A percentile compares a stretch with the other conserved stretches of the same genome.
These are phyloP conservation scores for Parauchenoglanis punctatus DNA, from an alignment of 2,797 vertebrate genomes.

Conservation along the genomic window DNA sequence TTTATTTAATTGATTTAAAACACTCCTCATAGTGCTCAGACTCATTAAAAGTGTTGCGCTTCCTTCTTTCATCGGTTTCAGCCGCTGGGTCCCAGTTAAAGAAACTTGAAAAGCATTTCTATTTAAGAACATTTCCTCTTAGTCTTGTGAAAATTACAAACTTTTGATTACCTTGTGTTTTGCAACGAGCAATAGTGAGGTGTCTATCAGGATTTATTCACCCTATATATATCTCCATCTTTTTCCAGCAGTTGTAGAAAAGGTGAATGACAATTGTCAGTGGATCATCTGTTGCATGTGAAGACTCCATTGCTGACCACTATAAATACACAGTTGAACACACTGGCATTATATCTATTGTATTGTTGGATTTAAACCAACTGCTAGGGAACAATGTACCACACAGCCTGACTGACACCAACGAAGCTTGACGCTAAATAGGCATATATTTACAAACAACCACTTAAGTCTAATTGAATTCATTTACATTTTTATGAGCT, in stretches of 20 bases:
- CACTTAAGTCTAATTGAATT: slow-evolving; percentile 60
- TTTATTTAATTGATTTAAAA: background rate
- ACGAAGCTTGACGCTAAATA: slow-evolving; percentile 47
- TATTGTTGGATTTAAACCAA: slow-evolving; percentile 41
- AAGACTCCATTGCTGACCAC: slow-evolving; percentile 25
- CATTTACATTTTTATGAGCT: slow-evolving; percentile 63
- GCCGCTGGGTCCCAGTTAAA: background rate
- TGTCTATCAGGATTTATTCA: background rate
- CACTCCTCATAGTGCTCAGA: background rate
- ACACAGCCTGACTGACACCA: slow-evolving; percentile 52
- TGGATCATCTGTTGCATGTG: slow-evolving; percentile 4
- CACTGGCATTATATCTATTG: slow-evolving; percentile 32
- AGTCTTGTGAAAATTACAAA: background rate
- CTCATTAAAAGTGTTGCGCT: background rate
- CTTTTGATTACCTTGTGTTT: background rate
- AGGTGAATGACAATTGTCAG: slow-evolving; percentile 2
- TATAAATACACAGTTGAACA: slow-evolving; percentile 30
- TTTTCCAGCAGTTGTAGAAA: background rate
- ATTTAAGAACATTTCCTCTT: background rate
- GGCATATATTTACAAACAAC: slow-evolving; percentile 61
- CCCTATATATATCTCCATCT: background rate
- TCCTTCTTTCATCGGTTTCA: background rate
- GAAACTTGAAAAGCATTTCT: background rate
- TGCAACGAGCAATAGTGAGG: background rate
- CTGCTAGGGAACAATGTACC: slow-evolving; percentile 49